Evolutionary conservation across 2,797 vertebrate genomes (phyloP), one percentile per base, ranked within the genome.

Genomic region (Rousettus madagascariensis): DNA sequence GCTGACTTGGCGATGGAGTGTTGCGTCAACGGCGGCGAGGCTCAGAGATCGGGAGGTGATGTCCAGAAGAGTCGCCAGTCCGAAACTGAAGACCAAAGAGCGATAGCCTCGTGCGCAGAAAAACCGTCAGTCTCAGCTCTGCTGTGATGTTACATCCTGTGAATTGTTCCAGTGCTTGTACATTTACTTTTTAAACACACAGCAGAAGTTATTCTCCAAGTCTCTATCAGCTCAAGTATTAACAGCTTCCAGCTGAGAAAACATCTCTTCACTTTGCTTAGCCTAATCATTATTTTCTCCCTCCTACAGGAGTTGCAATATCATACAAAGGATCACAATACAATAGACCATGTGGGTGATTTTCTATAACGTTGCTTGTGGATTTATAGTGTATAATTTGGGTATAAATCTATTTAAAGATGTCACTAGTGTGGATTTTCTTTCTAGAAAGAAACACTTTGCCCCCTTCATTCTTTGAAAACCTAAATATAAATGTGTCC

Each of bases 211-310:
- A 90, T 94, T 96, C 90, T 98, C 86, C 96, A 96, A 95, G 78
- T 97, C 91, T 97, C 72, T 95, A 96, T 96, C 97, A 97, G 96
- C 91, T 65, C 69, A 97, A 98, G 97, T 86, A 85, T 91, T 98
- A 97, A 97, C 96, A 97, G 96, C 95, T 93, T 98, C 97, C 98
- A 98, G 97, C 97, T 96, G 98, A 97, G 98, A 98, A 98, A 98
- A 97, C 96, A 94, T 78, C 72, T 97, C 98, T 98, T 97, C 95
- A 95, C 96, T 98, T 97, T 85, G 1, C 97, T 98, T 98, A 97
- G 98, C 93, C 91, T 98, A 95, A 97, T 98, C 94, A 95, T 98
- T 98, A 97, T 98, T 98, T 98, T 97, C 79, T 86, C 95, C 97
- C 65, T 95, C 90, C 93, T 98, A 94, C 77, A 90, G 33, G 71